phyloP scores from a whole-genome alignment of 1,140 invertebrate genomes.

The Eulimnadia texana region DNA sequence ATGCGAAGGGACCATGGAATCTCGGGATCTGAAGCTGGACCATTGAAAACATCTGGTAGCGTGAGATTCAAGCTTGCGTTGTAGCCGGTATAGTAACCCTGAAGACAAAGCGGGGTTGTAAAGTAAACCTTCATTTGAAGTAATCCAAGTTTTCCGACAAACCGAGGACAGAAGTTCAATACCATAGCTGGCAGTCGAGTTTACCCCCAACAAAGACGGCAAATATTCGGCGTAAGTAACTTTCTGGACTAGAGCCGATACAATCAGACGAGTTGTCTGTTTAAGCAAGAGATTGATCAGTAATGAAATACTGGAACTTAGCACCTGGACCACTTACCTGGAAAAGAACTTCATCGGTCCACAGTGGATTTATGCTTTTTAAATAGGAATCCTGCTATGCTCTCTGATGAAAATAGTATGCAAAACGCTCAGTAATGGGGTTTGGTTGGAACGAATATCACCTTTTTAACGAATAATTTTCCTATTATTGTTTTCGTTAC shows the following conservation, averaged over 20 bases:
- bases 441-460: slow-evolving; percentile 74
- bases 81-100: slow-evolving; percentile 33
- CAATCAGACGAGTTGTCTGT: no score
- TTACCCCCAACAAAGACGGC: slow-evolving; percentile 45
- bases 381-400: slow-evolving; percentile 80
- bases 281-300: no score
- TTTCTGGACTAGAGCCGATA: no score
- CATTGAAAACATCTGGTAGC: slow-evolving; percentile 33
- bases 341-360: slow-evolving; percentile 70
- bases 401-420: slow-evolving; percentile 74
- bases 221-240: no score
- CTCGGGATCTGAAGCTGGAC: slow-evolving; percentile 27
- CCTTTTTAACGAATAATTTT: slow-evolving; percentile 41
- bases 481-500: no score
- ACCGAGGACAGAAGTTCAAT: no score
- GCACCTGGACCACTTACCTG: slow-evolving; percentile 48
- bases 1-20: not conserved
- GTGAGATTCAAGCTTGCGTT: slow-evolving; percentile 40
- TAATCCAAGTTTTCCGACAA: no score
- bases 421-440: slow-evolving; percentile 58
- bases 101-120: slow-evolving; percentile 23
- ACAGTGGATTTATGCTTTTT: slow-evolving; percentile 61
- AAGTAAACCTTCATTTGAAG: no score
- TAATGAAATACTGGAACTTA: no score
- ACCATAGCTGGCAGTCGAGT: slow-evolving; percentile 25